Percentiles rank a stretch among this genome's conserved stretches.
Conservation (phyloP, 2,888 invertebrate species). For the Dasypogon diadema region DNA sequence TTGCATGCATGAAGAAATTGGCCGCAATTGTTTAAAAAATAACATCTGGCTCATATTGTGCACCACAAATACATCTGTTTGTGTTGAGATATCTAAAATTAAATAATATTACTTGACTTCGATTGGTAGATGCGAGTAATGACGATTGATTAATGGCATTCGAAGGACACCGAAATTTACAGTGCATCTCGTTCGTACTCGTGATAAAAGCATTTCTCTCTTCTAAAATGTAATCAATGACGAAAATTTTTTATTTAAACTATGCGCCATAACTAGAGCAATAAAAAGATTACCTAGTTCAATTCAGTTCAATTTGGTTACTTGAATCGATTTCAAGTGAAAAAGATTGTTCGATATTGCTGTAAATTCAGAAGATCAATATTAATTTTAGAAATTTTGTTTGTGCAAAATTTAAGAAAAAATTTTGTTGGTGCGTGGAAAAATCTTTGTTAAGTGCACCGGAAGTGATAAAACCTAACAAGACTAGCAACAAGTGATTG, state of each 20-base stretch:
- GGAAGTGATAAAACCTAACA: neutral
- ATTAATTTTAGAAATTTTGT: neutral
- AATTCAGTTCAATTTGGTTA: conserved; percentile 51
- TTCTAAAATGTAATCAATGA: conserved; percentile 20
- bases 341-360: neutral
- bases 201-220: neutral
- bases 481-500: conserved; percentile 35
- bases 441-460: neutral
- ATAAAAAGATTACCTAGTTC: conserved; percentile 23
- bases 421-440: neutral
- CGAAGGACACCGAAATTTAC: conserved; percentile 6
- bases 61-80: neutral
- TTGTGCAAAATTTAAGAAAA: neutral
- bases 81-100: conserved; percentile 24
- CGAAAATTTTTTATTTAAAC: conserved; percentile 14
- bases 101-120: conserved; percentile 24
- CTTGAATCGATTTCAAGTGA: conserved; percentile 51
- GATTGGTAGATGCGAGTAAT: conserved; percentile 24
- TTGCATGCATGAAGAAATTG: no score
- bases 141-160: conserved; percentile 33
- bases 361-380: neutral
- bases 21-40: no score
- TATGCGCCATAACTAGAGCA: conserved; percentile 42
- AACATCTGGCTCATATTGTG: no score
- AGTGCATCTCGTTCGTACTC: neutral